Base-by-base conservation (phyloP, 2,888 invertebrate species). In the Pocota personata region DNA sequence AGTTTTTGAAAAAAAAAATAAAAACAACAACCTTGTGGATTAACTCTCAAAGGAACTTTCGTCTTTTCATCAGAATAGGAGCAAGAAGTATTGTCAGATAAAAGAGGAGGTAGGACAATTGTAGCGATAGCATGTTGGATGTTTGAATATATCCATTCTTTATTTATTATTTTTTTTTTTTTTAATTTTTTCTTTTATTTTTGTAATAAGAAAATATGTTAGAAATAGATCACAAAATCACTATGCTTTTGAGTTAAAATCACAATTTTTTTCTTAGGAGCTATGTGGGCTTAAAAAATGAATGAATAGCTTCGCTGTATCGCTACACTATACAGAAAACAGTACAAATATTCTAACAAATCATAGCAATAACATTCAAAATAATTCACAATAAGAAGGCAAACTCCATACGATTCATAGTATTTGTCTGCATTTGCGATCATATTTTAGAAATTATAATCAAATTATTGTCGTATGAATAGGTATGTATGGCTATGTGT, bases 251-350 rank as follows among this genome's bases (percentile, higher is more conserved):
- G 16, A 55, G 32, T 75, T 75, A 7, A 50, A 55, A 64, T 75
- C 64, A 75, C 64, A 7, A 55, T 7, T 40, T 71, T 55, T 37
- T 30, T 52, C 16, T 55, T 73, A 73, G 62, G 60, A 75, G 52
- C 64, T 60, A 60, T 30, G 16, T 75, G 52, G 24, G 75, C 55
- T 75, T 52, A 48, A 57, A n/a, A 27, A 67, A 52, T 64, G 40
- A 64, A 64, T 55, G 32, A 30, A 14, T 40, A 58, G 79, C 72
- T 79, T 79, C 48, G 73, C 72, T 73, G 62, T 71, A 78, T 43
- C 30, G 58, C 78, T 78, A 76, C 66, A 76, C 66, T 48, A 37
- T 57, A 76, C 66, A 66, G 48, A 48, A 46, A 32, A 21, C 8
- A 10, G 21, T 12, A 48, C 48, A 48, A 21, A 10, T 48, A 14